These are phyloP conservation scores for Pammene aurita DNA, from an alignment of 2,888 invertebrate genomes.

Conservation along the genomic window DNA sequence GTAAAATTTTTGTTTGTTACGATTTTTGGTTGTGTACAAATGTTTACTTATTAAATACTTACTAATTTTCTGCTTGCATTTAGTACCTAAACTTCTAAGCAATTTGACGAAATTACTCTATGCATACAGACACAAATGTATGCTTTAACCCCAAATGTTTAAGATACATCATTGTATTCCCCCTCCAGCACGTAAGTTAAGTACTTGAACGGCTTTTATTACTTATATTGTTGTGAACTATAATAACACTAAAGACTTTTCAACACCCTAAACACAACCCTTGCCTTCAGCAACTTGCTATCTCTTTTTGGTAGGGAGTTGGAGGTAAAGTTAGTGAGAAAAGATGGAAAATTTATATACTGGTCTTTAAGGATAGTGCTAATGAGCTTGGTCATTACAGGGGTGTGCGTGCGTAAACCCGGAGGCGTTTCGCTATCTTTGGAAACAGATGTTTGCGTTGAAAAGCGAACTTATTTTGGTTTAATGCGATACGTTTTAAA, in stretches of 20 bases:
- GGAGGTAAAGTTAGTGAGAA: conserved; percentile 5
- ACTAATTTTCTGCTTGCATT: too few species aligned
- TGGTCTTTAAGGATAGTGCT: conserved; percentile 53
- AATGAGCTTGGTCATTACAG: conserved; percentile 64
- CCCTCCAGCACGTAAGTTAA: conserved; percentile 25
- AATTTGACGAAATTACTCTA: not conserved
- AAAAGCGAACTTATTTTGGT: conserved; percentile 5
- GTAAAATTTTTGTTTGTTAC: too few species aligned
- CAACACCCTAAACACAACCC: conserved; percentile 28
- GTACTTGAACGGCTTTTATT: conserved; percentile 40
- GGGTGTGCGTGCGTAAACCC: conserved; percentile 53
- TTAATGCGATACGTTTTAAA: not conserved
- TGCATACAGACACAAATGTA: not conserved
- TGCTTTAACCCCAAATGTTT: not conserved
- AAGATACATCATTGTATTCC: conserved; percentile 28
- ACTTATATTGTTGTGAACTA: conserved; percentile 38
- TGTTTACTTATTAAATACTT: too few species aligned
- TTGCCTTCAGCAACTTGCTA: conserved; percentile 6
- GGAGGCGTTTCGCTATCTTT: conserved; percentile 43
- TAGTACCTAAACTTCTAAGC: too few species aligned
- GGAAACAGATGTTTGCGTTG: conserved; percentile 31
- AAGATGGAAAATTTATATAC: conserved; percentile 15
- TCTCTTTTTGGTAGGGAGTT: conserved; percentile 4
- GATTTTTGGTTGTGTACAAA: too few species aligned
- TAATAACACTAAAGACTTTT: conserved; percentile 37